Conservation (phyloP, 2,113 vertebrate species). For the Labrus mixtus region DNA sequence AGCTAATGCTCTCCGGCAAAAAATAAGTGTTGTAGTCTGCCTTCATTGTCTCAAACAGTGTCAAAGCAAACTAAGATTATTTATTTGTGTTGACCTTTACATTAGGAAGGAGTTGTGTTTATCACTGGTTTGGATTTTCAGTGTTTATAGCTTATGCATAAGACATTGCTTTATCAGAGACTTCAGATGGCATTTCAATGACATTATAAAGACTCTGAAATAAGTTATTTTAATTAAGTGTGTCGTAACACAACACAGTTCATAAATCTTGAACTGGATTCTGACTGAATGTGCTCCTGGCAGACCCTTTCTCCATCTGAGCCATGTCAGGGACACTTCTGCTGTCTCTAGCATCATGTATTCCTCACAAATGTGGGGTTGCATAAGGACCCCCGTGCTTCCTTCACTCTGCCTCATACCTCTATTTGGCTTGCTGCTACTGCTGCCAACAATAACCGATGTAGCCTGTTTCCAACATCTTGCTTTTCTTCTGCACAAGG, state of each 20-base stretch:
- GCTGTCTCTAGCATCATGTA: conserved; percentile 41
- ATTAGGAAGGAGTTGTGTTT: neutral
- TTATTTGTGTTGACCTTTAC: neutral
- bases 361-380: conserved; percentile 39
- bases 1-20: conserved; percentile 7
- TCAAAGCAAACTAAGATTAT: neutral
- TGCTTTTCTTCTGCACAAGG: conserved; percentile 51
- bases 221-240: neutral
- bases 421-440: conserved; percentile 45
- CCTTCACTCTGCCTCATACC: conserved; percentile 50
- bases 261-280: conserved; percentile 11
- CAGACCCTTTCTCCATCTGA: conserved; percentile 33
- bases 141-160: neutral
- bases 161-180: neutral
- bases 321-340: conserved; percentile 41
- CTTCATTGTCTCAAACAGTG: neutral
- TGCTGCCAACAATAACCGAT: conserved; percentile 66
- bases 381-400: conserved; percentile 40
- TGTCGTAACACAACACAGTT: conserved; percentile 18
- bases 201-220: conserved; percentile 12
- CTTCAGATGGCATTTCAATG: neutral
- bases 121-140: neutral
- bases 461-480: conserved; percentile 51
- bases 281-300: conserved; percentile 35
- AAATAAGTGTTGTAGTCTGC: neutral